Evolutionary conservation across 2,113 vertebrate genomes (phyloP).

Genomic region (Rhynchopsitta pachyrhyncha): DNA sequence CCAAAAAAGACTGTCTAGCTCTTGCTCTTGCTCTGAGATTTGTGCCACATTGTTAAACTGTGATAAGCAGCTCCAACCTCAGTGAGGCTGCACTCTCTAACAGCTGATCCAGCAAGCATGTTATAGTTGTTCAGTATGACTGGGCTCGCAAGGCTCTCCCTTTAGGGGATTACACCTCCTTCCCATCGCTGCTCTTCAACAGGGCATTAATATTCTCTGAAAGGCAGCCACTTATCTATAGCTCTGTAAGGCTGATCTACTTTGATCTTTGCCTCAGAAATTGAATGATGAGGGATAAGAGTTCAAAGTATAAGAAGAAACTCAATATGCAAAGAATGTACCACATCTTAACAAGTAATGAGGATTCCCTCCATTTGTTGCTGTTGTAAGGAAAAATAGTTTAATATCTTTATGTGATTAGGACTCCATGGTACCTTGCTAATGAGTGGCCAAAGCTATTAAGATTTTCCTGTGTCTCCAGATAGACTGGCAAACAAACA

Average conservation of each 20-base stretch:
- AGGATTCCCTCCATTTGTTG: slow-evolving; percentile 41
- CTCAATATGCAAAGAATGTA: slow-evolving; percentile 43
- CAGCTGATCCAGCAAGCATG: not conserved
- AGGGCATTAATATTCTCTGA: slow-evolving; percentile 37
- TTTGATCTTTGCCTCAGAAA: slow-evolving; percentile 47
- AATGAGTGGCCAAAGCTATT: slow-evolving; percentile 57
- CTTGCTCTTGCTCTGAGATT: not conserved
- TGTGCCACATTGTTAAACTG: not conserved
- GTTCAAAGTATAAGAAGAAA: slow-evolving; percentile 47
- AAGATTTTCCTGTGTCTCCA: slow-evolving; percentile 57
- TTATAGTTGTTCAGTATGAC: not conserved
- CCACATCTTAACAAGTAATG: slow-evolving; percentile 39
- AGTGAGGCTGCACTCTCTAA: rapidly evolving
- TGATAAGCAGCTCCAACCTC: not conserved
- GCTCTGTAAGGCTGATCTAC: slow-evolving; percentile 4
- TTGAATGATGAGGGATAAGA: not conserved
- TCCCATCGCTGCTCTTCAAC: slow-evolving; percentile 12
- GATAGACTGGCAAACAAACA: slow-evolving; percentile 42
- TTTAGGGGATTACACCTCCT: not conserved
- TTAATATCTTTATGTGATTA: slow-evolving; percentile 62
- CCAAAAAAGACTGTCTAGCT: not conserved
- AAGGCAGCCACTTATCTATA: slow-evolving; percentile 26
- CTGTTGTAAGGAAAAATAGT: slow-evolving; percentile 36
- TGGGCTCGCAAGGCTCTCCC: not conserved
- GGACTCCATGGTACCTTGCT: not conserved